These are phyloP conservation scores for Rallus limicola DNA, from an alignment of 2,113 vertebrate species.

Conservation along the genomic window DNA sequence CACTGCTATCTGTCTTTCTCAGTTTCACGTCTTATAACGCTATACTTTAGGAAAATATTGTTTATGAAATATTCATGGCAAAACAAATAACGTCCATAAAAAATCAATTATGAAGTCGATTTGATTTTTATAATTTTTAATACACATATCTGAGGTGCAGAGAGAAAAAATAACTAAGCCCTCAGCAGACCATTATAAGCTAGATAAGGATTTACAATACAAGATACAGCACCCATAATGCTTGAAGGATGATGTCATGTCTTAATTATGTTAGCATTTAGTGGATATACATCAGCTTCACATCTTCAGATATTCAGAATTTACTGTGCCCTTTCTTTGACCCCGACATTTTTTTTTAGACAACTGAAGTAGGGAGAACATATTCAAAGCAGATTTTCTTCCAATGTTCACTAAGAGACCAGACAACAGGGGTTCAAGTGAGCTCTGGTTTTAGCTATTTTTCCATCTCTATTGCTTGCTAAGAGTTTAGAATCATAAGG, in stretches of 20 bases:
- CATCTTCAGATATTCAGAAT: constrained; percentile 72
- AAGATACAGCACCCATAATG: constrained; percentile 60
- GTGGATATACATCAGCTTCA: constrained; percentile 67
- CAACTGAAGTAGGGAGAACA: constrained; percentile 50
- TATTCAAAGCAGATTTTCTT: constrained; percentile 71
- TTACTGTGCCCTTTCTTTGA: constrained; percentile 67
- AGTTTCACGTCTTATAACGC: not conserved
- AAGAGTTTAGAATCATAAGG: not conserved
- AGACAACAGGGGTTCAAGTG: constrained; percentile 41
- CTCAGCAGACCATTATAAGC: constrained; percentile 2
- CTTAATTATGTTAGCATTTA: constrained; percentile 74
- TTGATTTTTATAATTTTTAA: constrained; percentile 51
- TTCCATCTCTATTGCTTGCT: not conserved
- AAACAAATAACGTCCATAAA: constrained; percentile 48
- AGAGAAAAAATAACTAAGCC: constrained; percentile 16
- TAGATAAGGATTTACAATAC: constrained; percentile 66
- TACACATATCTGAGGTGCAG: constrained; percentile 27
- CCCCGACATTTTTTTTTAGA: constrained; percentile 48
- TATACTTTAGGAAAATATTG: not conserved
- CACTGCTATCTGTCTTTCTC: not conserved
- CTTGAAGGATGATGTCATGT: constrained; percentile 70
- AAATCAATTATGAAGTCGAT: constrained; percentile 49
- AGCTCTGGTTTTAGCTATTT: constrained; percentile 22
- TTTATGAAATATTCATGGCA: constrained; percentile 54
- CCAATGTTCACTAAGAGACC: constrained; percentile 9